Percentiles rank a stretch among this genome's conserved stretches.
These are phyloP conservation scores for Chloroclysta siterata DNA, from an alignment of 2,888 invertebrate species.

Conservation along the genomic window DNA sequence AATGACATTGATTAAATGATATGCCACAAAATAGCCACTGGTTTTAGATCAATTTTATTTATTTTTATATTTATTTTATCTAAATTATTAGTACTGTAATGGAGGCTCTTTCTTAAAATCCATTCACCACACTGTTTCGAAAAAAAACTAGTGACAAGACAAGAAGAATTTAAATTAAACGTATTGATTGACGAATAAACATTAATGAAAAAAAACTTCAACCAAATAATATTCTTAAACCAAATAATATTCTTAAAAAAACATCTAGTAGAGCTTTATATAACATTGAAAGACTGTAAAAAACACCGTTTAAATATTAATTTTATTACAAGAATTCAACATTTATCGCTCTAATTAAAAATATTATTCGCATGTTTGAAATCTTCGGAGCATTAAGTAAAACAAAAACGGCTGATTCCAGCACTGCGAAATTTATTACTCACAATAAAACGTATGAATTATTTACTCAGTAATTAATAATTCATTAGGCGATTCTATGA, in stretches of 20 bases:
- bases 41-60: too few relatives aligned
- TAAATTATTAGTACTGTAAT: too few relatives aligned
- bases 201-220: too few relatives aligned
- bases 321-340: slow-evolving; percentile 12
- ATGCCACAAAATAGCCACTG: too few relatives aligned
- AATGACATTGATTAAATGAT: slow-evolving; percentile 10
- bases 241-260: background rate
- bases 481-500: slow-evolving; percentile 40
- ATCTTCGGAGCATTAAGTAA: slow-evolving; percentile 25
- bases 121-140: too few relatives aligned
- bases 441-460: slow-evolving; percentile 41
- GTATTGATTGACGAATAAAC: too few relatives aligned
- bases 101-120: too few relatives aligned
- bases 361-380: slow-evolving; percentile 21
- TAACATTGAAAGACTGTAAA: background rate
- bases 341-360: slow-evolving; percentile 14
- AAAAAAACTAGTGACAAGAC: too few relatives aligned
- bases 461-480: slow-evolving; percentile 43
- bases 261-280: background rate
- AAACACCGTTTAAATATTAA: slow-evolving; percentile 4
- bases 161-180: too few relatives aligned
- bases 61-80: too few relatives aligned
- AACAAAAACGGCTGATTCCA: slow-evolving; percentile 21
- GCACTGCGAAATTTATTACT: slow-evolving; percentile 29
- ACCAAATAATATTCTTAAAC: too few relatives aligned